These are phyloP conservation scores for Nomada flava DNA, from an alignment of 2,888 invertebrate genomes.

Conservation along the genomic window DNA sequence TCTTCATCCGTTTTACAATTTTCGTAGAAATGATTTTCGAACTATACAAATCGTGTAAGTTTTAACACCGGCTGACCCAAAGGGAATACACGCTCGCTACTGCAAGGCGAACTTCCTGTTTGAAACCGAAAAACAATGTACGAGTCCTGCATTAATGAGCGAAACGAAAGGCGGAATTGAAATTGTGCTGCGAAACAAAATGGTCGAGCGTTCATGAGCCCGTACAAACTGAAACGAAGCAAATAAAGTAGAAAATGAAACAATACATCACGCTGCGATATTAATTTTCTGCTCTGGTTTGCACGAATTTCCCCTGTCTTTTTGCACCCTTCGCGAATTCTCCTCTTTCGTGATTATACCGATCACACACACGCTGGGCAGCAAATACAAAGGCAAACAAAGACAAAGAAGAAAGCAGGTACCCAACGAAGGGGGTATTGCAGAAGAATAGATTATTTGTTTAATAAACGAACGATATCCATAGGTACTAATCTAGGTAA, in stretches of 20 bases:
- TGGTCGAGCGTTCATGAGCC: constrained; percentile 17
- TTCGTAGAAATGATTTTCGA: background rate
- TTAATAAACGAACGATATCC: too few relatives aligned
- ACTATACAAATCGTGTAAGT: background rate
- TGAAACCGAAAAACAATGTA: background rate
- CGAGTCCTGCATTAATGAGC: constrained; percentile 5
- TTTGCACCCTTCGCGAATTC: constrained; percentile 12
- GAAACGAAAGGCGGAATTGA: constrained; percentile 41
- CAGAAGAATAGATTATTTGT: too few relatives aligned
- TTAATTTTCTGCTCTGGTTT: constrained; percentile 61
- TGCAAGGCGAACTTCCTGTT: background rate
- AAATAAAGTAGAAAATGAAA: constrained; percentile 61
- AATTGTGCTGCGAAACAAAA: constrained; percentile 42
- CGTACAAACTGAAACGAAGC: constrained; percentile 31
- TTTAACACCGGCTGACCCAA: background rate
- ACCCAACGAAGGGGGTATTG: too few relatives aligned
- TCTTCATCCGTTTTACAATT: too few relatives aligned
- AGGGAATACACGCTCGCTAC: background rate
- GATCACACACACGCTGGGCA: constrained; percentile 29
- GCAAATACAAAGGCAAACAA: constrained; percentile 7
- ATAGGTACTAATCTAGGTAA: too few relatives aligned
- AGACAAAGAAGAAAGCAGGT: background rate
- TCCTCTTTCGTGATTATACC: constrained; percentile 22
- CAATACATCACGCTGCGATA: constrained; percentile 63
- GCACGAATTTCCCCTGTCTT: constrained; percentile 17